Percentiles rank a stretch among this genome's conserved stretches.
Conservation (phyloP, 2,113 vertebrate genomes). For the Cheilinus undulatus region DNA sequence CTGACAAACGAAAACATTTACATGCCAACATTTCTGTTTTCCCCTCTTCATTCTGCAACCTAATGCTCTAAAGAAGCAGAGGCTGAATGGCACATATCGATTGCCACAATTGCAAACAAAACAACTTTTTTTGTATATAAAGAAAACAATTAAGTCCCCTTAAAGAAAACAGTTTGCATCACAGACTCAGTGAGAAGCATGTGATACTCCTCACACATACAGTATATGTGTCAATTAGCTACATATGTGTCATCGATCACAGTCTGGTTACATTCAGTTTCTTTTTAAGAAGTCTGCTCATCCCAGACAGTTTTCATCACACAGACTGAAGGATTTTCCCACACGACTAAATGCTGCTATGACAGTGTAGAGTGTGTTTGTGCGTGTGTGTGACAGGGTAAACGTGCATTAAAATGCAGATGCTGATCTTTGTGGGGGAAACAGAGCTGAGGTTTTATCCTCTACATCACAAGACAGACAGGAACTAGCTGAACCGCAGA, state of each 20-base stretch:
- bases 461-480: constrained; percentile 29
- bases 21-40: constrained; percentile 27
- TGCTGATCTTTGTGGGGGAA: neutral
- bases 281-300: neutral
- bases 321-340: neutral
- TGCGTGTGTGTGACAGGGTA: neutral
- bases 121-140: neutral
- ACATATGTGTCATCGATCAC: neutral
- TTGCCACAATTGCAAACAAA: no score
- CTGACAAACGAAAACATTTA: neutral
- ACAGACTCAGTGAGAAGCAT: neutral
- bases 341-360: neutral
- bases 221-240: constrained; percentile 10
- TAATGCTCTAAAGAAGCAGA: neutral
- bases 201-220: neutral
- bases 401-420: neutral
- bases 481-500: constrained; percentile 51
- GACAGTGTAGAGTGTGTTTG: neutral
- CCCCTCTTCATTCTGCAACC: neutral
- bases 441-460: constrained; percentile 4
- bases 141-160: neutral
- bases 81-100: no score
- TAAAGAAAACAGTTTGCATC: neutral
- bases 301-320: neutral
- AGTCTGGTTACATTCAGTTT: constrained; percentile 9